A percentile compares a stretch with the other conserved stretches of the same genome.
phyloP scores from a whole-genome alignment of 2,113 vertebrate genomes.

The Scomber japonicus region DNA sequence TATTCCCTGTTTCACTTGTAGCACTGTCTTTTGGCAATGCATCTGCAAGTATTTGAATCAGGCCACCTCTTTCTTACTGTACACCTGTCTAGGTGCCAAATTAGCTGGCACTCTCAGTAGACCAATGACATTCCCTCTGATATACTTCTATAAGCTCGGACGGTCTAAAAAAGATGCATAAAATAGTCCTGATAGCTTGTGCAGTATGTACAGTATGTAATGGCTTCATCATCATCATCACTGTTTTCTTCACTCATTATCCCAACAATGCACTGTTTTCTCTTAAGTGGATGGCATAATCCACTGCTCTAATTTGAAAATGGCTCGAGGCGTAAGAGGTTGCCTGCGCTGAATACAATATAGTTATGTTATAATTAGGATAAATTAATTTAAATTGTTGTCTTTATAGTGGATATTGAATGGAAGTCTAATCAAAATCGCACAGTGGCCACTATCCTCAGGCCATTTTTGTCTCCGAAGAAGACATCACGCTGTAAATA shows the following conservation, averaged over 20 bases:
- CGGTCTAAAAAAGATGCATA: background rate
- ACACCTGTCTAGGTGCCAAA: background rate
- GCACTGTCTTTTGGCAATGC: background rate
- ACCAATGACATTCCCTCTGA: background rate
- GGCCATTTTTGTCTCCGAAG: slow-evolving; percentile 35
- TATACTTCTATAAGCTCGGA: background rate
- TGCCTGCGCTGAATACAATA: slow-evolving; percentile 41
- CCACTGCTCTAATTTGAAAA: slow-evolving; percentile 54
- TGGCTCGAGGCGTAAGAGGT: slow-evolving; percentile 42
- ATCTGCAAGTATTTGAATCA: background rate
- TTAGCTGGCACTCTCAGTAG: background rate
- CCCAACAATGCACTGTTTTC: background rate
- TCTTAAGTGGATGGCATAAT: slow-evolving; percentile 42
- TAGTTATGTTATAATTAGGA: background rate
- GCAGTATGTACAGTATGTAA: background rate
- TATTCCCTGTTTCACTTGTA: background rate
- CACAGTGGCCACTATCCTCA: background rate
- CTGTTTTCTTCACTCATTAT: slow-evolving; percentile 40
- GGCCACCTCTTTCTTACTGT: background rate
- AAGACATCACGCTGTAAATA: slow-evolving; percentile 26
- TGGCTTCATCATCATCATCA: slow-evolving; percentile 3
- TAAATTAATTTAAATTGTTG: slow-evolving; percentile 52
- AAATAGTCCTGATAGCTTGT: background rate
- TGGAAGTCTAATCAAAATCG: slow-evolving; percentile 43
- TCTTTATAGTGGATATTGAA: slow-evolving; percentile 35